Evolutionary conservation across 2,797 vertebrate species (phyloP).

Genomic region (Bradypodion pumilum): DNA sequence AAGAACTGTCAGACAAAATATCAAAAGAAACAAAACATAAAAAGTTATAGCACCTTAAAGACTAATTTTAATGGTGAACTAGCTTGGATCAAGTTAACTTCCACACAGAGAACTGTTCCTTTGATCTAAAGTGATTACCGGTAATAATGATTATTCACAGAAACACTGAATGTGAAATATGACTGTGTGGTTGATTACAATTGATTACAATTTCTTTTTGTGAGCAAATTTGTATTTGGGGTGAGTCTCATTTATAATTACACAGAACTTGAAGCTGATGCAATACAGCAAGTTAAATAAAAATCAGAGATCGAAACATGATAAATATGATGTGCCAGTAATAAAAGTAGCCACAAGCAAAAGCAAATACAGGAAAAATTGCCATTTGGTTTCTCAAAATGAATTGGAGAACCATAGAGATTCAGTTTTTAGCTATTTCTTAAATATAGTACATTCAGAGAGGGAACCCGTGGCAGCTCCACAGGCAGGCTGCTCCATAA

Average conservation of each 20-base stretch:
- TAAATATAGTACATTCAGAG: too few relatives aligned
- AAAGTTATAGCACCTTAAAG: too few relatives aligned
- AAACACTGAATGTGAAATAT: slow-evolving; percentile 3
- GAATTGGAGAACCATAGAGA: neutral
- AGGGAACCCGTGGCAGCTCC: too few relatives aligned
- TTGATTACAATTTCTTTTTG: neutral
- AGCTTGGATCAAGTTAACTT: too few relatives aligned
- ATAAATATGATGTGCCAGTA: neutral
- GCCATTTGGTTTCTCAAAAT: neutral
- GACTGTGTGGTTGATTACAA: neutral
- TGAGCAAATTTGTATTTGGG: neutral
- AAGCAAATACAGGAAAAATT: neutral
- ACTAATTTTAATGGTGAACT: too few relatives aligned
- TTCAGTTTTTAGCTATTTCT: neutral
- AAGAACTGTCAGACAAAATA: too few relatives aligned
- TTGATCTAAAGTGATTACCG: neutral
- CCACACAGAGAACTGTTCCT: slow-evolving; percentile 9
- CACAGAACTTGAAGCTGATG: neutral
- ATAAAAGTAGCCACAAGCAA: neutral
- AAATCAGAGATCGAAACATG: neutral
- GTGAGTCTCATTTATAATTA: neutral
- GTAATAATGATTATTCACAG: neutral
- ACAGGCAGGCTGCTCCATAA: too few relatives aligned
- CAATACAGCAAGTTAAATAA: neutral
- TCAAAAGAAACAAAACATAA: too few relatives aligned